Evolutionary conservation across 2,888 invertebrate species (phyloP), one percentile per base, ranked within the genome.

Genomic region (Volucella inanis): DNA sequence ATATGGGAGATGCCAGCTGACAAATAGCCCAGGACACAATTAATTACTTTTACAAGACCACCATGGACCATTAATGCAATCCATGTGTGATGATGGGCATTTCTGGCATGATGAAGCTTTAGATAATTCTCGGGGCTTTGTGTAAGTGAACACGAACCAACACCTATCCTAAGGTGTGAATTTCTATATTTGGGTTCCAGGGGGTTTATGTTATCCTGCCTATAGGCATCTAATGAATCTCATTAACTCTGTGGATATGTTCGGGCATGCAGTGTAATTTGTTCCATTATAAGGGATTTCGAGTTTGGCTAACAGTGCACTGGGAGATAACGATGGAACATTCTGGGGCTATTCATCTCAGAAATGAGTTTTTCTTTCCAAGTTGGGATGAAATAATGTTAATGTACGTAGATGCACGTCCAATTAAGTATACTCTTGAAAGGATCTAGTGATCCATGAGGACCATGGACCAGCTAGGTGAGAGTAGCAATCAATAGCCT

Each of bases 241-340:
- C 67, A 78, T 83, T 78, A 83, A 72, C 65, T 61, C 14, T 41
- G 49, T 75, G 54, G 57, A 10, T 38, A 43, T 43, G 65, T 67
- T 31, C 31, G 6, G 6, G 31, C 31, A 31, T 31, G 6, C 6
- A 31, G 41, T 67, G 64, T 82, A 61, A 57, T 67, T 49, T 50
- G 39, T 50, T 31, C 67, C 72, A 72, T 67, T 62, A 61, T 65
- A 43, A 65, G 52, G 71, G 77, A 82, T 82, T 72, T 55, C 22
- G 65, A 22, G n/a, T 59, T 18, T 18, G 68, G 3, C 38, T 68
- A 45, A 68, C 55, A 15, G 14, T 39, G 41, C 41, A 8, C 41
- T 1, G 0, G 15, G 12, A 8, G 38, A 54, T 12, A 52, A 31
- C 31, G 31, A 31, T 31, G 31, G 31, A 6, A 31, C 31, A 31